Evolutionary conservation across 1,140 invertebrate species (phyloP).

Genomic region (Calliopsis andreniformis): DNA sequence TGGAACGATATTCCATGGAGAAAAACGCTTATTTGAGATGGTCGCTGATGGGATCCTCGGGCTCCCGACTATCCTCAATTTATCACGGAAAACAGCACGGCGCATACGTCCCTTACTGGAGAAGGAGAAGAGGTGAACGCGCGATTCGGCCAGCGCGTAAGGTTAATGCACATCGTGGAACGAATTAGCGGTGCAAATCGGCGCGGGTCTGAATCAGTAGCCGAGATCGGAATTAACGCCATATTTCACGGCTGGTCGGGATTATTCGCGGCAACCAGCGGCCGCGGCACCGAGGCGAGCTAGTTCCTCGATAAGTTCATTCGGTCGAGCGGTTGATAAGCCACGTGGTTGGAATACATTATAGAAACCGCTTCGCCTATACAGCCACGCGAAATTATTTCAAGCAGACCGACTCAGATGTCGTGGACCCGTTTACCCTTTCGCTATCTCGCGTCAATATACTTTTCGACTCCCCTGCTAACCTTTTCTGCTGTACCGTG

Average conservation of each 20-base stretch:
- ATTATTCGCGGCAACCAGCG: conserved; percentile 48
- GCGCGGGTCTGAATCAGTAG: conserved; percentile 60
- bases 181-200: conserved; percentile 59
- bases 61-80: no score
- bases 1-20: not conserved
- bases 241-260: conserved; percentile 55
- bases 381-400: conserved; percentile 45
- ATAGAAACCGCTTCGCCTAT: conserved; percentile 29
- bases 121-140: conserved; percentile 13
- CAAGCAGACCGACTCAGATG: conserved; percentile 11
- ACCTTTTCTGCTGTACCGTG: not conserved
- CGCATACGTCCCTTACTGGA: no score
- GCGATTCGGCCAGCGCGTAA: not conserved
- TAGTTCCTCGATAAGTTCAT: conserved; percentile 56
- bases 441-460: not conserved
- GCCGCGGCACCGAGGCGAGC: conserved; percentile 28
- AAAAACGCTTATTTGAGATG: not conserved
- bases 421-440: not conserved
- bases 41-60: no score
- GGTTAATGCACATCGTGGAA: conserved; percentile 55
- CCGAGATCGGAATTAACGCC: conserved; percentile 55
- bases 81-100: no score
- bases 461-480: not conserved
- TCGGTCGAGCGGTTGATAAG: conserved; percentile 63
- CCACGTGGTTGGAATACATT: conserved; percentile 48